phyloP scores from a whole-genome alignment of 1,140 invertebrate genomes.

The Drusus annulatus region DNA sequence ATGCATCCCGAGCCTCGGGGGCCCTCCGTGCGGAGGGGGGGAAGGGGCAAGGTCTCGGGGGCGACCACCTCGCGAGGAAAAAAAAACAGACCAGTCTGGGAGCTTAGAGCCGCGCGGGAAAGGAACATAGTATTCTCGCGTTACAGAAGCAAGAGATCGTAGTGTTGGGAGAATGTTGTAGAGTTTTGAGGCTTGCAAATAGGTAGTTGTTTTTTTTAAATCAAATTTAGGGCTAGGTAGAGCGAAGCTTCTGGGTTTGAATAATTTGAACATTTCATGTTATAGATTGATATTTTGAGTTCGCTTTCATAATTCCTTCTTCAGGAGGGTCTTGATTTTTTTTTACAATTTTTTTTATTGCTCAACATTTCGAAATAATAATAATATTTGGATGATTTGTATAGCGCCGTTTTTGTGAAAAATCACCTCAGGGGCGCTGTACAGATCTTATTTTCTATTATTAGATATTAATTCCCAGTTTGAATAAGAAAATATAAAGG shows the following conservation, averaged over 20 bases:
- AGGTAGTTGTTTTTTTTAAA: background rate
- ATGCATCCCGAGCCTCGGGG: background rate
- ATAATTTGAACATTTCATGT: background rate
- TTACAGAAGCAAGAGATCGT: background rate
- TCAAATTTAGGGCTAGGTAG: background rate
- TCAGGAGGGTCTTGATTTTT: too few relatives aligned
- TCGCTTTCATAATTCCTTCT: too few relatives aligned
- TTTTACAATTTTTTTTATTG: too few relatives aligned
- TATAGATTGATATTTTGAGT: too few relatives aligned
- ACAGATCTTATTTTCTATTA: too few relatives aligned
- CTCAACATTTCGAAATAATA: too few relatives aligned
- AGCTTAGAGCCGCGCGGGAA: background rate
- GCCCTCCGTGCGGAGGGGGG: background rate
- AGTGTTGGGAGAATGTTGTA: background rate
- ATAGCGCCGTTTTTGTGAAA: too few relatives aligned
- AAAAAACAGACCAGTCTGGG: conserved; percentile 9
- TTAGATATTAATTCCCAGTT: too few relatives aligned
- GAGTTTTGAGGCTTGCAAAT: too few relatives aligned
- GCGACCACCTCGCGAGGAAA: conserved; percentile 23
- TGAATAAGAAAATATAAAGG: too few relatives aligned
- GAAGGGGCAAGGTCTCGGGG: conserved; percentile 27
- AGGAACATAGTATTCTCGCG: background rate
- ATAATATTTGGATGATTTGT: too few relatives aligned
- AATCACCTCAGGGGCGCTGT: too few relatives aligned
- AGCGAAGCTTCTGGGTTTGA: background rate